Conservation (phyloP, 2,113 vertebrate genomes). For the Tychaedon coryphoeus region DNA sequence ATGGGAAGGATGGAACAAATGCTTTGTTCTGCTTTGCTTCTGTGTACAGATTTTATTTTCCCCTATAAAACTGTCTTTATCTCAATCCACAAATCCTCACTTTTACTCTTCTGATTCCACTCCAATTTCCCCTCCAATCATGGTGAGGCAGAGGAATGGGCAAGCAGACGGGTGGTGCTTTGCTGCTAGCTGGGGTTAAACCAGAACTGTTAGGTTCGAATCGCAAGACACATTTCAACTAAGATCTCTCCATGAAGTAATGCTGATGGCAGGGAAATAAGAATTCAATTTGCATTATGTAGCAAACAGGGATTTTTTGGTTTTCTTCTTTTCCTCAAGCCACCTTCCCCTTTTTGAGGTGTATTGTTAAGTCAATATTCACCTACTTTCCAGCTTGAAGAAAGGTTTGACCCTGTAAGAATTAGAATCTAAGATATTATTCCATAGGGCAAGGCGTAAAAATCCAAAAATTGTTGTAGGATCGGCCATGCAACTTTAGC, state of each 20-base stretch:
- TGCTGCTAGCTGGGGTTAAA: background rate
- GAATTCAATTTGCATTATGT: background rate
- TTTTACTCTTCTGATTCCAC: background rate
- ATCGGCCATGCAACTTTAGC: background rate
- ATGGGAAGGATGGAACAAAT: background rate
- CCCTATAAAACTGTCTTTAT: background rate
- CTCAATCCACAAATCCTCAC: background rate
- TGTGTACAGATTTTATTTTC: background rate
- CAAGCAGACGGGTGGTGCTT: background rate
- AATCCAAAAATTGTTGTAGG: fast-evolving
- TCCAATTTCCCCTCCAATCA: background rate
- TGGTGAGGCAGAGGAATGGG: background rate
- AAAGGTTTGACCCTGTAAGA: background rate
- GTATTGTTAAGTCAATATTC: background rate
- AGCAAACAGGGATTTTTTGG: background rate
- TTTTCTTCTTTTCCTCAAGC: background rate
- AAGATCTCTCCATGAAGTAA: background rate
- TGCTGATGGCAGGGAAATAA: background rate
- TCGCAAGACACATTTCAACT: fast-evolving
- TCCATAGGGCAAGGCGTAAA: fast-evolving
- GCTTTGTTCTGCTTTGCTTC: background rate
- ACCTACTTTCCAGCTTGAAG: background rate
- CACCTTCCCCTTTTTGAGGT: background rate
- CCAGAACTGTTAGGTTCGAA: background rate
- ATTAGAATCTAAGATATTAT: background rate